Evolutionary conservation across 2,888 invertebrate species (phyloP), one percentile per base, ranked within the genome.

Genomic region (Hypselothyrea guttata): DNA sequence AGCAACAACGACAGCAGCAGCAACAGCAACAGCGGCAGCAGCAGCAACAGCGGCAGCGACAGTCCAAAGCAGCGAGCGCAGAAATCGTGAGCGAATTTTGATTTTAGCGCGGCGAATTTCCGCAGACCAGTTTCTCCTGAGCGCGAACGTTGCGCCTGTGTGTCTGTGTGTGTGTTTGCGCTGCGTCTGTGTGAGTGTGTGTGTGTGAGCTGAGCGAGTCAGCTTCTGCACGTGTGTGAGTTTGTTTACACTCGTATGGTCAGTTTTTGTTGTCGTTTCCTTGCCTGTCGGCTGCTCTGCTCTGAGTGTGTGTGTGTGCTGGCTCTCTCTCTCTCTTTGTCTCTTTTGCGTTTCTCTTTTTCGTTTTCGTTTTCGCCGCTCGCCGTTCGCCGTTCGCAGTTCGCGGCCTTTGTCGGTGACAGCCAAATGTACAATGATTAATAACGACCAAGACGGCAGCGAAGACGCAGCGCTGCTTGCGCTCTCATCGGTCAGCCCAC

Each of bases 401-500:
- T 85, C 83, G 84, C 86, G 87, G 89, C 88, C 87, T 82, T 87
- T 86, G 87, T 82, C 86, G 81, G 82, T 86, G 89, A 88, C 89
- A 88, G 88, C 82, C 81, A 88, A 89, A 87, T 83, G 89, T 86
- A 86, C 88, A 89, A 89, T 89, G 89, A 89, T 89, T 89, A 89
- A 89, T 89, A 88, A 85, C 84, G 75, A 77, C 71, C 79, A 86
- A 86, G 79, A 84, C 71, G 76, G 75, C 73, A 62, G 81, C 74
- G 81, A 79, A 76, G 84, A 79, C 74, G 77, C 65, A 71, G 78
- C 75, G 59, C 66, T 57, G 65, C 60, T 67, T 67, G 62, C 71
- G 75, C 48, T 65, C 48, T 46, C 62, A 62, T 74, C 71, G 75
- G 60, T 59, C 74, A 70, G 66, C 67, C 74, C 56, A 71, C 72